A percentile compares a stretch with the other conserved stretches of the same genome.
Evolutionary conservation across 2,113 vertebrate species (phyloP).

Genomic region (Falco punctatus): DNA sequence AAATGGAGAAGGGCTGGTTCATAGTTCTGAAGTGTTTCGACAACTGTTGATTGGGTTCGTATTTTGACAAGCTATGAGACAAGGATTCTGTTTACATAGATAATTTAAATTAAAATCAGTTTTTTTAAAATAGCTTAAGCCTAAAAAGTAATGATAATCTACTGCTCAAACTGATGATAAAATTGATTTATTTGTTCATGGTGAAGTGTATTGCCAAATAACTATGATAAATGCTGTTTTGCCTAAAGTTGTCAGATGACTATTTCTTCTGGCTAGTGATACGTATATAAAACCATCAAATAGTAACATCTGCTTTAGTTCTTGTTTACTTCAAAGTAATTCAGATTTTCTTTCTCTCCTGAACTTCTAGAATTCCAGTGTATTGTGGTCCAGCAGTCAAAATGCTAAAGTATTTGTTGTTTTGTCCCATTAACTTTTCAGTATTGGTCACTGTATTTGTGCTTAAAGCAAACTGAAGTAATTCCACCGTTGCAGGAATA

Average conservation of each 20-base stretch:
- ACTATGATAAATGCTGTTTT: not conserved
- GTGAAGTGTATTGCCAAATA: not conserved
- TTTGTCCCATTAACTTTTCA: not conserved
- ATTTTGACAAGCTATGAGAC: not conserved
- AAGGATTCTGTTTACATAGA: not conserved
- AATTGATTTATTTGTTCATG: slow-evolving; percentile 10
- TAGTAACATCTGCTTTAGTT: slow-evolving; percentile 13
- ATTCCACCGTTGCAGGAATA: not conserved
- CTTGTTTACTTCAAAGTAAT: slow-evolving; percentile 29
- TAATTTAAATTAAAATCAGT: not conserved
- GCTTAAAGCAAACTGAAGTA: not conserved
- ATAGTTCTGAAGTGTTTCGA: not conserved
- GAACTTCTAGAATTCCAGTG: not conserved
- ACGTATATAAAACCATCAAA: slow-evolving; percentile 2
- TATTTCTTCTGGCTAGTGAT: slow-evolving; percentile 34
- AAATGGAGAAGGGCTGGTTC: not conserved
- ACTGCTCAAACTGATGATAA: not conserved
- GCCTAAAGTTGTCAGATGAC: not conserved
- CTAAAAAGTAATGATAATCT: slow-evolving; percentile 2
- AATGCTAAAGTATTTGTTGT: not conserved
- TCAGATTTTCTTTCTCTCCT: not conserved
- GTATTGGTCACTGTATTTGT: not conserved
- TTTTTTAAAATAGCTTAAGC: not conserved
- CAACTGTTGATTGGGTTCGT: not conserved
- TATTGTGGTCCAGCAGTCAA: not conserved